These are phyloP conservation scores for Margaritifera margaritifera DNA, from an alignment of 2,888 invertebrate genomes.

Conservation along the genomic window DNA sequence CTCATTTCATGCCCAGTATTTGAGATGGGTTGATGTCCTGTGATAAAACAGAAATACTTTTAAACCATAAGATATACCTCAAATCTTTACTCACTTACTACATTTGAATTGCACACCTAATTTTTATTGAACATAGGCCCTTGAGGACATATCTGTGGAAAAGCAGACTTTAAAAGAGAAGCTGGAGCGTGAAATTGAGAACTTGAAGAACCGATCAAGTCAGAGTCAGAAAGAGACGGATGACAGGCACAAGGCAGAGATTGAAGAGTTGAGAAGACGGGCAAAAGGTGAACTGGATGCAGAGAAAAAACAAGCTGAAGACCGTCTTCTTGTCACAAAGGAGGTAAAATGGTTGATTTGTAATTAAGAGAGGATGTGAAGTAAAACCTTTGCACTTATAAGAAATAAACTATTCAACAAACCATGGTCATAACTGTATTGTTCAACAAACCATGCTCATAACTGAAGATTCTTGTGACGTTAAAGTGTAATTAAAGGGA, in stretches of 20 bases:
- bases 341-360: conserved; percentile 41
- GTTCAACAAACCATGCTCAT: no score
- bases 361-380: neutral
- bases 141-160: conserved; percentile 65
- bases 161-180: conserved; percentile 64
- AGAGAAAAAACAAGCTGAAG: conserved; percentile 47
- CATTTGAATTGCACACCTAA: neutral
- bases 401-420: no score
- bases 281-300: conserved; percentile 45
- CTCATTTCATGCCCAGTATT: no score
- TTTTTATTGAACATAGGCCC: conserved; percentile 42
- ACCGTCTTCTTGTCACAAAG: conserved; percentile 49
- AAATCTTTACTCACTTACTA: neutral
- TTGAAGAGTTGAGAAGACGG: conserved; percentile 39
- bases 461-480: no score
- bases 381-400: neutral
- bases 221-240: conserved; percentile 41
- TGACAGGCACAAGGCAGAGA: conserved; percentile 40
- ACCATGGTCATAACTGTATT: no score
- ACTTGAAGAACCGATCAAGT: conserved; percentile 42
- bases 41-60: no score
- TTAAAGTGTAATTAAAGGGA: no score
- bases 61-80: no score
- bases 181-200: conserved; percentile 58
- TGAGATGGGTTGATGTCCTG: no score